Conservation (phyloP, 2,797 vertebrate genomes). For the Erethizon dorsatum region DNA sequence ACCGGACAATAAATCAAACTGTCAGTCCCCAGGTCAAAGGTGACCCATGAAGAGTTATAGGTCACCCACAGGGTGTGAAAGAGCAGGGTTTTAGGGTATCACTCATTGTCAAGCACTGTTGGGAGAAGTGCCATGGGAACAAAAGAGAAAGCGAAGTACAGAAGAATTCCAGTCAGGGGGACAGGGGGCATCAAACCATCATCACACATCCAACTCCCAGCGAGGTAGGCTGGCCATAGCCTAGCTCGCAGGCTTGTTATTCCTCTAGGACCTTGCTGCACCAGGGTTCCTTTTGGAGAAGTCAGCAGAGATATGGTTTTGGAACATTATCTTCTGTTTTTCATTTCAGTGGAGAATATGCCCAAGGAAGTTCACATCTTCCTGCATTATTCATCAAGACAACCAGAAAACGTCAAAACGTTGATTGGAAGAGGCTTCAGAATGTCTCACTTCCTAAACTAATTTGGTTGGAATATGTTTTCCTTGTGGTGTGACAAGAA, state of each 20-base stretch:
- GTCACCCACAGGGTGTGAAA: conserved; percentile 96
- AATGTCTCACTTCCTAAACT: conserved; percentile 59
- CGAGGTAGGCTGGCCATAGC: conserved; percentile 91
- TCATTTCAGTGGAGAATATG: neutral
- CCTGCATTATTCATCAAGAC: conserved; percentile 60
- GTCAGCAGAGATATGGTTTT: conserved; percentile 68
- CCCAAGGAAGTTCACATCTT: neutral
- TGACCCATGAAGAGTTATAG: conserved; percentile 96
- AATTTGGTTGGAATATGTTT: conserved; percentile 43
- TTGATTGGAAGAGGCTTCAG: neutral
- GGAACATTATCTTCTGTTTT: conserved; percentile 59
- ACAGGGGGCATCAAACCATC: conserved; percentile 96
- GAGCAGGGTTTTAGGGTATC: conserved; percentile 96
- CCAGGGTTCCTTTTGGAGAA: conserved; percentile 80
- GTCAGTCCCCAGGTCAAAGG: conserved; percentile 97
- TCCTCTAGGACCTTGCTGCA: conserved; percentile 76
- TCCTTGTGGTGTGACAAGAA: conserved; percentile 73
- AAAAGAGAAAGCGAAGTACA: conserved; percentile 97
- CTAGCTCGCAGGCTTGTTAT: conserved; percentile 82
- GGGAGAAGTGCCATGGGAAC: conserved; percentile 94
- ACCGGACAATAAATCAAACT: conserved; percentile 99
- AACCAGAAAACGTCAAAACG: neutral
- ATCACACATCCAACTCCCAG: conserved; percentile 92
- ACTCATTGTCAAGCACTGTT: conserved; percentile 98
- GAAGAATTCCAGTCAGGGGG: conserved; percentile 92